Conservation (phyloP, 2,888 invertebrate genomes). For the Eupithecia inturbata region DNA sequence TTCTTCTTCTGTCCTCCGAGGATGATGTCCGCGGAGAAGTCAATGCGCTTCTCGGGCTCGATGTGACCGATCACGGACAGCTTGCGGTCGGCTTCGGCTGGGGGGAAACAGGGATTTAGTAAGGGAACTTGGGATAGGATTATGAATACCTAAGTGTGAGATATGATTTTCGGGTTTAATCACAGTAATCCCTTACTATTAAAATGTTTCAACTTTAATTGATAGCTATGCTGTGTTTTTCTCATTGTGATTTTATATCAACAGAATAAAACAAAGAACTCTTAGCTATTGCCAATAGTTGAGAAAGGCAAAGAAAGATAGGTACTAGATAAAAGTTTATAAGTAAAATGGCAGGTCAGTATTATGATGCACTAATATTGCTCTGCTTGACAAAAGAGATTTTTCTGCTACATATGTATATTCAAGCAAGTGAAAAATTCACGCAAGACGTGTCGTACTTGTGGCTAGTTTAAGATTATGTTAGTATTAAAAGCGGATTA, state of each 20-base stretch:
- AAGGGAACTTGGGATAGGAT: not conserved
- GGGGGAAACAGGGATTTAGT: not conserved
- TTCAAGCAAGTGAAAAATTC: not conserved
- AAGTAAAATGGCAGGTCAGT: not conserved
- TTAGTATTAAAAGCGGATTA: constrained; percentile 31
- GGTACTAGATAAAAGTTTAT: not conserved
- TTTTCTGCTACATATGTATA: not conserved
- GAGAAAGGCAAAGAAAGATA: not conserved
- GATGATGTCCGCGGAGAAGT: constrained; percentile 83
- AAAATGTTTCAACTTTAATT: too few relatives aligned
- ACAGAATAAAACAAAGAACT: not conserved
- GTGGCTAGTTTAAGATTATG: not conserved
- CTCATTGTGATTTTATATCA: too few relatives aligned
- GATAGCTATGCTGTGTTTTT: too few relatives aligned
- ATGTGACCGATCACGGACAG: constrained; percentile 82
- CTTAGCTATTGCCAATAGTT: not conserved
- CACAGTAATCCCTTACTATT: too few relatives aligned
- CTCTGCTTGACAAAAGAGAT: not conserved
- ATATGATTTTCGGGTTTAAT: not conserved
- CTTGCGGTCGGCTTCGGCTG: constrained; percentile 80
- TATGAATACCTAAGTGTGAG: not conserved
- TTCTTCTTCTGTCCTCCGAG: constrained; percentile 84
- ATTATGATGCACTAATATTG: not conserved
- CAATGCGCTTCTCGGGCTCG: constrained; percentile 85
- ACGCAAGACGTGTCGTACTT: not conserved